Conservation (phyloP, 2,797 vertebrate species). For the Sternarchorhynchus goeldii region DNA sequence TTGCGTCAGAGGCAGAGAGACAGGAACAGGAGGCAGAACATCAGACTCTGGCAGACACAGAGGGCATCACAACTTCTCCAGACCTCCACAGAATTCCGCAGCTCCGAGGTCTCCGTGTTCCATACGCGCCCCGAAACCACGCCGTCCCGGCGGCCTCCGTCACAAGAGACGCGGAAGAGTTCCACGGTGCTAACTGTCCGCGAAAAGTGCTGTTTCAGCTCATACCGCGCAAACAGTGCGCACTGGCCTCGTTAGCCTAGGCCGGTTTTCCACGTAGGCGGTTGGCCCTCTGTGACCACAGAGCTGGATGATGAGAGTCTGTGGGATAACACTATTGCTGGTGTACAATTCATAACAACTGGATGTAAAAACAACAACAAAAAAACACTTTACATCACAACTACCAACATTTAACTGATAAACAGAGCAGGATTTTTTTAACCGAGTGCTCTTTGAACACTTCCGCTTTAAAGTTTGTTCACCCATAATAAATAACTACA, state of each 20-base stretch:
- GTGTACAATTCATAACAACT: slow-evolving; percentile 46
- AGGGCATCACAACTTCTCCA: too few species aligned
- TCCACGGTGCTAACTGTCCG: background rate
- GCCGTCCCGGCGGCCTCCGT: too few species aligned
- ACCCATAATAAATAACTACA: slow-evolving; percentile 43
- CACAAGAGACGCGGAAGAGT: too few species aligned
- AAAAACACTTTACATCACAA: background rate
- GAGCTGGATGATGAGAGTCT: slow-evolving; percentile 2
- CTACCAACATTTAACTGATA: slow-evolving; percentile 18
- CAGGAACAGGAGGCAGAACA: too few species aligned
- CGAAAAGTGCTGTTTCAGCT: too few species aligned
- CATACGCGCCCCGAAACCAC: too few species aligned
- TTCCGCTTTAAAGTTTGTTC: background rate
- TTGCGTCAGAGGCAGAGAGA: too few species aligned
- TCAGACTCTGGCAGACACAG: too few species aligned
- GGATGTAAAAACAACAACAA: background rate
- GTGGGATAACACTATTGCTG: slow-evolving; percentile 64
- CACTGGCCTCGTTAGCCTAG: background rate
- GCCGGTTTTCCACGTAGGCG: background rate
- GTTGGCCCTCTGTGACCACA: slow-evolving; percentile 5
- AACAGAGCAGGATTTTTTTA: background rate
- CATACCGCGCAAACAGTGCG: background rate
- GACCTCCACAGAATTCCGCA: too few species aligned
- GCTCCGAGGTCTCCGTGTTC: too few species aligned
- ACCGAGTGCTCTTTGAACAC: background rate